Evolutionary conservation across 2,888 invertebrate species (phyloP).

Genomic region (Meteorus cinctellus): DNA sequence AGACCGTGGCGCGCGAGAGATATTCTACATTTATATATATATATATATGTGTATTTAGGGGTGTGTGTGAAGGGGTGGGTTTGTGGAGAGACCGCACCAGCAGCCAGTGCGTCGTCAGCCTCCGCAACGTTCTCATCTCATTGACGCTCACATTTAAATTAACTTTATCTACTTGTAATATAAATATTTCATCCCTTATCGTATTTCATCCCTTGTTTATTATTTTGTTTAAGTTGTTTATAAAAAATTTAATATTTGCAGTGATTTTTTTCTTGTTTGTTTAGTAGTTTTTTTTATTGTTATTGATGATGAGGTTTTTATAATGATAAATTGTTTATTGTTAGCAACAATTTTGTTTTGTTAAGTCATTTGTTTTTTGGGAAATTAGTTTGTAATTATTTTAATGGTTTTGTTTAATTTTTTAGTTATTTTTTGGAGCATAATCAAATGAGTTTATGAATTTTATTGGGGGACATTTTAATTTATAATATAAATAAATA

Average conservation of each 20-base stretch:
- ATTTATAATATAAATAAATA: no score
- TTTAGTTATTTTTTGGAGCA: no score
- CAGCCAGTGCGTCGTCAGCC: conserved; percentile 71
- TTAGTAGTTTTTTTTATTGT: not conserved
- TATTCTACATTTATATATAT: conserved; percentile 20
- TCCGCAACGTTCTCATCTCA: conserved; percentile 67
- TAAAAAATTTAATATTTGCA: not conserved
- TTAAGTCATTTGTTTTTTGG: no score
- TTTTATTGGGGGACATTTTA: no score
- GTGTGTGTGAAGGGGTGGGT: conserved; percentile 50
- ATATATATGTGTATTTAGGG: not conserved
- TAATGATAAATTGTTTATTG: no score
- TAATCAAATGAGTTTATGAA: no score
- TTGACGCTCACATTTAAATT: conserved; percentile 41
- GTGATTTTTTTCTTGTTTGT: no score
- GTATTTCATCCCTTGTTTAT: not conserved
- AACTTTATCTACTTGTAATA: not conserved
- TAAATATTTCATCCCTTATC: not conserved
- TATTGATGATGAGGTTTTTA: not conserved
- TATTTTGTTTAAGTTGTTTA: no score
- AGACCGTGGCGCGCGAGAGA: conserved; percentile 44
- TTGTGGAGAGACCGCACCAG: conserved; percentile 52
- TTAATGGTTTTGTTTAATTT: no score
- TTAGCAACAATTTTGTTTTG: no score
- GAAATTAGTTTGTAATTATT: no score